A percentile compares a stretch with the other conserved stretches of the same genome.
Conservation (phyloP, 2,113 vertebrate genomes). For the Romanogobio albipinnatus region DNA sequence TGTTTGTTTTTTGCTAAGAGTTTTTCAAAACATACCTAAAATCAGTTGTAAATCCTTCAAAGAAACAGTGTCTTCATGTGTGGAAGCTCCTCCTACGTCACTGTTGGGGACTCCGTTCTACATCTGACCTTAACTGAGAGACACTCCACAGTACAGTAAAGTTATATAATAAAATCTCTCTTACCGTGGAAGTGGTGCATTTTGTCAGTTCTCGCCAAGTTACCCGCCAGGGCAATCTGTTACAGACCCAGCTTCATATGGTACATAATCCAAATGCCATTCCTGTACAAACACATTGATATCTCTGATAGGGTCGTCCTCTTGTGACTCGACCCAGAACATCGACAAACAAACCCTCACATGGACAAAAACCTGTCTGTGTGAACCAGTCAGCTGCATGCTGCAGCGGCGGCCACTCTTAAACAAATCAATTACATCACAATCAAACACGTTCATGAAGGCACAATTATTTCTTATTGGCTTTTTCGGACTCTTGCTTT, state of each 20-base stretch:
- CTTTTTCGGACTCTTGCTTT: neutral
- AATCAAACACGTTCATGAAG: conserved; percentile 9
- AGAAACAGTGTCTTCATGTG: neutral
- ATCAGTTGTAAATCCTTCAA: conserved; percentile 7
- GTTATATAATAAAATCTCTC: conserved; percentile 6
- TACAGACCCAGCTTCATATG: neutral
- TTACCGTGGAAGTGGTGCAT: conserved; percentile 31
- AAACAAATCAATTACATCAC: conserved; percentile 22
- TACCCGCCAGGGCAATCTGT: neutral
- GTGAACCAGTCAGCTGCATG: conserved; percentile 30
- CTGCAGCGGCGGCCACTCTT: neutral
- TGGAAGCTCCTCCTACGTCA: neutral
- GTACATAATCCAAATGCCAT: conserved; percentile 32
- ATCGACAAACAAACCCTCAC: conserved; percentile 25
- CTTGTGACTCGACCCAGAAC: neutral
- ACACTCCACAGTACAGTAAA: neutral
- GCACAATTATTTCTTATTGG: conserved; percentile 1
- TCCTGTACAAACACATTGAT: neutral
- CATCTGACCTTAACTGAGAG: conserved; percentile 16
- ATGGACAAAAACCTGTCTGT: conserved; percentile 11
- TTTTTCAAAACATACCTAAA: conserved; percentile 13
- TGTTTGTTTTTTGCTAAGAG: neutral
- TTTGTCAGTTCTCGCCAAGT: neutral
- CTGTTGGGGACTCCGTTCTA: conserved; percentile 1
- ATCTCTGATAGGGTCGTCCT: neutral